Conservation (phyloP, 2,888 invertebrate species). For the Sympetrum striolatum region DNA sequence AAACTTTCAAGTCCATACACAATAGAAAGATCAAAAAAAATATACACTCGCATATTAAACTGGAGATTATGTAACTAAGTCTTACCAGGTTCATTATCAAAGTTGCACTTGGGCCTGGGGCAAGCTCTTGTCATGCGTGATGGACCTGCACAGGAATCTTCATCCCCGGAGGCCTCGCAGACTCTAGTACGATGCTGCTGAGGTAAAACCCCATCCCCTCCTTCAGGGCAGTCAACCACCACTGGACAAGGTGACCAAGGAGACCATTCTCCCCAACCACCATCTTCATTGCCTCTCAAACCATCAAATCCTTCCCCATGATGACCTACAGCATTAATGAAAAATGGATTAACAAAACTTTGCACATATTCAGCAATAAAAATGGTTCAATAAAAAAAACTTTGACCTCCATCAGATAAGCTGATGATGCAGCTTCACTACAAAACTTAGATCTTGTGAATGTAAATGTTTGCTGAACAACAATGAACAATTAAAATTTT, state of each 20-base stretch:
- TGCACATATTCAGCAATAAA: no score
- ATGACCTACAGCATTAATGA: not conserved
- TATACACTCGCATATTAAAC: constrained; percentile 1
- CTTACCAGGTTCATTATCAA: constrained; percentile 54
- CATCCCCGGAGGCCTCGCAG: constrained; percentile 57
- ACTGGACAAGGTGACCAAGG: constrained; percentile 71
- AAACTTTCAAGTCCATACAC: no score
- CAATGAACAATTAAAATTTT: no score
- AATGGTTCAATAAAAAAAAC: no score
- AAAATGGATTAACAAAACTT: no score
- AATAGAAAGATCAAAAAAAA: not conserved
- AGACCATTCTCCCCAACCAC: constrained; percentile 68
- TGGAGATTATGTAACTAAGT: not conserved
- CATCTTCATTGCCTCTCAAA: constrained; percentile 53
- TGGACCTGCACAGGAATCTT: constrained; percentile 64
- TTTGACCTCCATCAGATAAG: no score
- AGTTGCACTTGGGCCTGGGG: constrained; percentile 75
- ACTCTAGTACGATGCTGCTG: constrained; percentile 68
- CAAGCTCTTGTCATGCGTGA: constrained; percentile 72
- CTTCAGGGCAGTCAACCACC: not conserved
- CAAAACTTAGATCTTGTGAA: no score
- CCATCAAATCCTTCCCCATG: constrained; percentile 16
- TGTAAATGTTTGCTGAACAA: no score
- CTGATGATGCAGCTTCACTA: no score
- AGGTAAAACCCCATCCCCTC: constrained; percentile 71